Evolutionary conservation across 30 jellyfish, hydroid and myxozoan genomes (phyloP), one percentile per base, ranked within the genome.

Genomic region (Chrysaora quinquecirrha): DNA sequence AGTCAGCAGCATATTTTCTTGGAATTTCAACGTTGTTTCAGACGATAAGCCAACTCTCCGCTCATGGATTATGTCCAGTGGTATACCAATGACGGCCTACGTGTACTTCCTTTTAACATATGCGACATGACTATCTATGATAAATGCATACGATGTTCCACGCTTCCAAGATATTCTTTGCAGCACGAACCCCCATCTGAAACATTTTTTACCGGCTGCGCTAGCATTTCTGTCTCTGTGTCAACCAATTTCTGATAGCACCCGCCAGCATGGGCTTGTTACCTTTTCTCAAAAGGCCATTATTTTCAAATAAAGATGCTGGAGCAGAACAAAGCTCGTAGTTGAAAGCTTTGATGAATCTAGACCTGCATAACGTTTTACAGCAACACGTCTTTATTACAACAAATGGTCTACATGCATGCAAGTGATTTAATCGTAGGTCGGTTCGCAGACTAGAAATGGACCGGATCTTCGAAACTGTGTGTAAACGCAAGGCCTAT

Each of bases 141-240:
- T 78, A 23, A 71, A 62, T 29, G 80, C 72, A 63, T 32, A 62
- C 68, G 69, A 30, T 61, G 80, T 33, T 62, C 89, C 87, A 18
- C 58, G 80, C 81, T 78, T 61, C 82, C 89, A 78, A 32, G 89
- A 22, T 34, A 61, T 32, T 23, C 56, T 46, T 47, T 78, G 89
- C 81, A 78, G 72, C 35, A 74, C 12, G 86, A 48, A 1, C 74
- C 86, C 9, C 78, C 29, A 20, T 60, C 72, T 6, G n/a, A 20
- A 20, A 60, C 72, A 60, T 60, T 4, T 25, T 60, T 10, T 6
- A 60, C 9, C n/a, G 84, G 84, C 84, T 72, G 71, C 54, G 69
- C 46, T 48, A 71, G 84, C 27, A 43, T 43, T 48, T 43, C 50
- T 30, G 18, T 48, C 69, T 48, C 71, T 48, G 71, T 38, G 71